Evolutionary conservation across 2,113 vertebrate species (phyloP).

Genomic region (Rattus rattus): DNA sequence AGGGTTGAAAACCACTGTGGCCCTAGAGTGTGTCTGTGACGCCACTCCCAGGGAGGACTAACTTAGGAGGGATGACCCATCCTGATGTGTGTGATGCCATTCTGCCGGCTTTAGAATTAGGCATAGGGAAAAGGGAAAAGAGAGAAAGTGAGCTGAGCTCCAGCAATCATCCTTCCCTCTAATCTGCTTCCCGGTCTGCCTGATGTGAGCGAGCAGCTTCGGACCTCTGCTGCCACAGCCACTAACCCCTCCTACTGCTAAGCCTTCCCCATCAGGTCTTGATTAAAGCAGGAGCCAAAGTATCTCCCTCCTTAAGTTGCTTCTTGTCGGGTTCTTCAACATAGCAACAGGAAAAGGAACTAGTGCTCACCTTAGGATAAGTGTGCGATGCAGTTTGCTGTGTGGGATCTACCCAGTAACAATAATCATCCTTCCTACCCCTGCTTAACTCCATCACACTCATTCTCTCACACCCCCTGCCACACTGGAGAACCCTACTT

Average conservation of each 20-base stretch:
- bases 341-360: background rate
- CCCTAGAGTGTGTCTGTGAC: background rate
- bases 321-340: background rate
- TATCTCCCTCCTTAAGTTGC: background rate
- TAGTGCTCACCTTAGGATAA: background rate
- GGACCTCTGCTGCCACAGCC: background rate
- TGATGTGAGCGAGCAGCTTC: background rate
- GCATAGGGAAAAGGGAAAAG: background rate
- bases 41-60: background rate
- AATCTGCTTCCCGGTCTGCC: background rate
- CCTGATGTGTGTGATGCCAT: background rate
- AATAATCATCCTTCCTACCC: background rate
- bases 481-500: background rate
- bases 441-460: background rate
- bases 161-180: background rate
- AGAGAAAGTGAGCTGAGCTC: background rate
- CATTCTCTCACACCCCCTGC: background rate
- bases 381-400: background rate
- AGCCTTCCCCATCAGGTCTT: background rate
- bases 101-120: too few relatives aligned
- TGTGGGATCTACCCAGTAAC: background rate
- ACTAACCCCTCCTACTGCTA: background rate
- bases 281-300: background rate
- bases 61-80: background rate
- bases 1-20: background rate